Evolutionary conservation across 2,797 vertebrate species (phyloP).

Genomic region (Anomalospiza imberbis): DNA sequence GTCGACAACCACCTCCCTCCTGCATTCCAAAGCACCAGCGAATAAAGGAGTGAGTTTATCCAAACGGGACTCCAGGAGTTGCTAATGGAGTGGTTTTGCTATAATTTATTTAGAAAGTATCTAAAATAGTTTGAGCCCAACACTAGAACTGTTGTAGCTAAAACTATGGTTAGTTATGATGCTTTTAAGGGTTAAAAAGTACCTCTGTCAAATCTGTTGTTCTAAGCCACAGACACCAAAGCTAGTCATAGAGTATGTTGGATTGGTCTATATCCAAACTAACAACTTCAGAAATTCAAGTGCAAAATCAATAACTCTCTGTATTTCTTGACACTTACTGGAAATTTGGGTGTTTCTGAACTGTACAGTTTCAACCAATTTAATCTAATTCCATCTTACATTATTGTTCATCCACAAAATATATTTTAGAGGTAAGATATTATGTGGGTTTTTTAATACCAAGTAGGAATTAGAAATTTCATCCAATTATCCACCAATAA

Average conservation of each 20-base stretch:
- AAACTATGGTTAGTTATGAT: neutral
- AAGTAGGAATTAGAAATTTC: neutral
- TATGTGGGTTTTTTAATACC: neutral
- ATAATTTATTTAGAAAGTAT: neutral
- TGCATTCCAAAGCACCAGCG: neutral
- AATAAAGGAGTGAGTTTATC: neutral
- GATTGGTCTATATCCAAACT: neutral
- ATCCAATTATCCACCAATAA: neutral
- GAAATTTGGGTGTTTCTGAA: neutral
- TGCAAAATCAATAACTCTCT: neutral
- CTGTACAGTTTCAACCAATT: neutral
- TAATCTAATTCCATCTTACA: neutral
- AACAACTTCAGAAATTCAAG: neutral
- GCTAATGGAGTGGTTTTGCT: neutral
- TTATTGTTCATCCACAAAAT: neutral
- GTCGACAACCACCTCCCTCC: neutral
- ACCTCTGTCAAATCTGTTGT: neutral
- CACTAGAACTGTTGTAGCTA: neutral
- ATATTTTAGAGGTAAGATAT: neutral
- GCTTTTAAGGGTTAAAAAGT: neutral
- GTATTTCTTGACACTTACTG: neutral
- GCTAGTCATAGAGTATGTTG: neutral
- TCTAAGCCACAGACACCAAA: neutral
- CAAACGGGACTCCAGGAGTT: neutral
- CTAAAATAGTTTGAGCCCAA: neutral